A percentile compares a stretch with the other conserved stretches of the same genome.
Conservation (phyloP, 2,113 vertebrate species). For the Spea multiplicata region DNA sequence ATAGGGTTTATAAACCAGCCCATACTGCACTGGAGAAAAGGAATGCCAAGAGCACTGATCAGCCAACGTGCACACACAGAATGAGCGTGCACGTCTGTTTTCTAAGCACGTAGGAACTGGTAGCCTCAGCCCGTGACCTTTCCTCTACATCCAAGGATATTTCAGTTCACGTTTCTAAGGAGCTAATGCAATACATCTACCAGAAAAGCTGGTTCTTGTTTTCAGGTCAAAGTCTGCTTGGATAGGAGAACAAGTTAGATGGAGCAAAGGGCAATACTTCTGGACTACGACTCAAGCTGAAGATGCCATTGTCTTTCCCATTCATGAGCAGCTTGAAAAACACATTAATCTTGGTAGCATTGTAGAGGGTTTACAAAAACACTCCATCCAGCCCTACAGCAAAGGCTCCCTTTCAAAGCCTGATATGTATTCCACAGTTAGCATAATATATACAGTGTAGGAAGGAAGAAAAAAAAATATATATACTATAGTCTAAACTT, state of each 20-base stretch:
- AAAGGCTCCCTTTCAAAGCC: no score
- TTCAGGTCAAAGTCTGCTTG: conserved; percentile 27
- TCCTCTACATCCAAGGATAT: conserved; percentile 3
- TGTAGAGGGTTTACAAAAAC: no score
- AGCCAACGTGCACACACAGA: background rate
- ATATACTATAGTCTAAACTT: no score
- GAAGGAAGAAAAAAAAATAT: no score
- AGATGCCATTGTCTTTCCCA: background rate
- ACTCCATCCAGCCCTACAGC: no score
- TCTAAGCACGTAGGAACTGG: background rate
- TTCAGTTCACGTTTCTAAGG: background rate
- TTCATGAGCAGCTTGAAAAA: no score
- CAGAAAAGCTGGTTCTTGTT: conserved; percentile 18
- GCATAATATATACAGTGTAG: no score
- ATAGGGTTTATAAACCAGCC: no score
- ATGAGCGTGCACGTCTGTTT: background rate
- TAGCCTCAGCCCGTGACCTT: background rate
- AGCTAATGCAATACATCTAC: background rate
- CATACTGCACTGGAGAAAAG: background rate
- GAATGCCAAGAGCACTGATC: background rate
- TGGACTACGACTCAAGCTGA: background rate
- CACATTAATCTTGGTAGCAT: no score
- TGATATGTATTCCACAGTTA: no score
- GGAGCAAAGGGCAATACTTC: conserved; percentile 1
- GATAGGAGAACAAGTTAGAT: background rate